Base-by-base conservation (phyloP, 2,113 vertebrate species). In the Sorex fumeus region DNA sequence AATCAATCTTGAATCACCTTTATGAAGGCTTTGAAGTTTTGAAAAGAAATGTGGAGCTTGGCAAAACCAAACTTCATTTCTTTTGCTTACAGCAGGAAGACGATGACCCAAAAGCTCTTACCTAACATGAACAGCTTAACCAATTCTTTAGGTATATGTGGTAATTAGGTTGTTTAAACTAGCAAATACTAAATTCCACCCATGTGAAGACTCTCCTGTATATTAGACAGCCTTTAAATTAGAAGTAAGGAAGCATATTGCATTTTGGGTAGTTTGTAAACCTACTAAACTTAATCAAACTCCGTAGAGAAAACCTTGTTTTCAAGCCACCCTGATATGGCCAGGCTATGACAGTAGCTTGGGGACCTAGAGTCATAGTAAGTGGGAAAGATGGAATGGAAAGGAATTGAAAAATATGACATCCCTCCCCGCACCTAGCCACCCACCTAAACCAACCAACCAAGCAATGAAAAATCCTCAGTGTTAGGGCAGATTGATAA, bases 11-110 rank as follows among this genome's bases (percentile, higher is more conserved):
- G 53, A 2, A 19, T 74, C 19, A 28, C 50, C 67, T 90, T 28
- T 50, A 36, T 30, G 75, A 76, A 87, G 16, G 6, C 30, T 93
- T 84, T 66, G 32, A 30, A 60, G 79, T 83, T 88, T 75, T 71
- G 71, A 87, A 66, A 78, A 79, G 43, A 47, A 27, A 7, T 21
- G 32, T 71, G 75, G 34, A 78, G 40, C 57, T 90, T 62, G 83
- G 69, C 71, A 71, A 91, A 74, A 80, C 67, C 12, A 15, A 53
- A 53, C 53, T 53, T 53, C 8, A 53, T 53, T 53, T 53, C 53
- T 53, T 15, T 53, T 53, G 53, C 53, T 53, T 53, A 16, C 18
- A 53, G 13, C 53, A 53, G 18, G 53, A 53, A 53, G 53, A 53
- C 12, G 13, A 4, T 53, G 53, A 15, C 8, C 16, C 50, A 53